These are phyloP conservation scores for Leptodactylus fuscus DNA, from an alignment of 2,113 vertebrate species.

Conservation along the genomic window DNA sequence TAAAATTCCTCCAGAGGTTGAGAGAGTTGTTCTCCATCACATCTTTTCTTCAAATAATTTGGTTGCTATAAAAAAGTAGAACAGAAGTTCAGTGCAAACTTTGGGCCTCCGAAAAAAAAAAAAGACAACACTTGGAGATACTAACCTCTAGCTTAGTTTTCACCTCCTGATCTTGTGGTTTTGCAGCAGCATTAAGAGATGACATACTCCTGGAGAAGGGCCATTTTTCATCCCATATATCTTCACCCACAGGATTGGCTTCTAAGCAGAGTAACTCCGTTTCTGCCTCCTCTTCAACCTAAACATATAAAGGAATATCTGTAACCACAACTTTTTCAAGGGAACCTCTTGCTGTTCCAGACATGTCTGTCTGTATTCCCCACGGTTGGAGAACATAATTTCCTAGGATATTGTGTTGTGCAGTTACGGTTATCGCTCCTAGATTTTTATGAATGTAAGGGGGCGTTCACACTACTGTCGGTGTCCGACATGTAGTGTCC, in stretches of 20 bases:
- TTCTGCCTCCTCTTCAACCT: slow-evolving; percentile 61
- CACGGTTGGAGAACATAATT: no score
- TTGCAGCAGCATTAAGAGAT: not conserved
- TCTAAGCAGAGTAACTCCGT: slow-evolving; percentile 69
- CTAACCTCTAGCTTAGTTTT: slow-evolving; percentile 4
- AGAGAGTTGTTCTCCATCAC: not conserved
- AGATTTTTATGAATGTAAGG: no score
- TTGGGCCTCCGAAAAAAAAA: not conserved
- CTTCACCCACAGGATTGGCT: slow-evolving; percentile 62
- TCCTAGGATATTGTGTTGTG: no score
- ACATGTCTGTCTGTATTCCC: no score
- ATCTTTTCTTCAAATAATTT: not conserved
- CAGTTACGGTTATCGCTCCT: no score
- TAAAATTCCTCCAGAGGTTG: slow-evolving; percentile 65
- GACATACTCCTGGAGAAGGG: slow-evolving; percentile 9
- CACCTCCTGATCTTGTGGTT: not conserved
- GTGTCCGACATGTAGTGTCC: no score
- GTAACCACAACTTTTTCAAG: no score
- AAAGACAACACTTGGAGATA: not conserved
- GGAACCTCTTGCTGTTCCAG: no score
- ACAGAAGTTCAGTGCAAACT: not conserved
- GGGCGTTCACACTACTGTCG: no score
- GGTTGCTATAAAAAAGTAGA: not conserved
- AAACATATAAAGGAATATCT: not conserved
- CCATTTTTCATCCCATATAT: slow-evolving; percentile 72